Evolutionary conservation across 2,113 vertebrate species (phyloP).

Genomic region (Dicerorhinus sumatrensis): DNA sequence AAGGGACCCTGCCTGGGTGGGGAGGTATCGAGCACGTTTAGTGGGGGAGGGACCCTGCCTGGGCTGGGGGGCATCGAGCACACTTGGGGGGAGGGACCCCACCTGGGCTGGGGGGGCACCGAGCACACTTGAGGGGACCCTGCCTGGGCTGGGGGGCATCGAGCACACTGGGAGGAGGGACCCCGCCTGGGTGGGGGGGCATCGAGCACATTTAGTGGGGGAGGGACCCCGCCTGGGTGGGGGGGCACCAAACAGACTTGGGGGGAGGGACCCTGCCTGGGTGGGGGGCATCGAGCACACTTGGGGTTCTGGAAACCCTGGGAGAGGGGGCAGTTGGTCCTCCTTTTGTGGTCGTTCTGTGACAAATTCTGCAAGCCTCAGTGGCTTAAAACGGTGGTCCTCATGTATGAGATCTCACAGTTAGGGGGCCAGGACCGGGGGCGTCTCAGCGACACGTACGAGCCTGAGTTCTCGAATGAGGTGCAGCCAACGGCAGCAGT

Average conservation of each 20-base stretch:
- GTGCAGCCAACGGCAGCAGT: not conserved
- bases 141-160: not conserved
- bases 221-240: too few relatives aligned
- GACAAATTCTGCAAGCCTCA: not conserved
- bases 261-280: not conserved
- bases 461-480: not conserved
- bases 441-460: not conserved
- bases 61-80: not conserved
- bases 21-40: not conserved
- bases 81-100: not conserved
- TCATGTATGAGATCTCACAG: fast-evolving
- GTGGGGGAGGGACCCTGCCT: too few relatives aligned
- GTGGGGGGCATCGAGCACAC: not conserved
- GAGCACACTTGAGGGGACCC: not conserved
- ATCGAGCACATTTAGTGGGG: not conserved
- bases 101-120: not conserved
- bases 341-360: not conserved
- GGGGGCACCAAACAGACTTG: too few relatives aligned
- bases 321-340: not conserved
- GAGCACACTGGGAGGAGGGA: not conserved
- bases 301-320: not conserved
- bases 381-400: not conserved
- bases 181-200: too few relatives aligned
- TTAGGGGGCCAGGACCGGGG: not conserved
- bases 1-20: too few relatives aligned